Conservation (phyloP, 2,888 invertebrate species). For the Heliconius cydno region DNA sequence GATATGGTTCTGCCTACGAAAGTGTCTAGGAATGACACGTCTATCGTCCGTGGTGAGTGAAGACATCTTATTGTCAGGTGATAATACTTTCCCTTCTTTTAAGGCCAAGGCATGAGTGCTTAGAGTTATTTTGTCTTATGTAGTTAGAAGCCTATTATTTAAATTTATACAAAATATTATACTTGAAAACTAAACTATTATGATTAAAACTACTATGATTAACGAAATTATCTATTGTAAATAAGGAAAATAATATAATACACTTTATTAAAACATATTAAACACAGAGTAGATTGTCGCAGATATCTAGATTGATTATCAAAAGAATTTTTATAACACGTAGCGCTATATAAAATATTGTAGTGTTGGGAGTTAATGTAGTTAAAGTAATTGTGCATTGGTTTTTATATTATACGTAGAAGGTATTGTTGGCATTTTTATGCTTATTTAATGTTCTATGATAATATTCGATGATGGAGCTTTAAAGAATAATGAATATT, state of each 20-base stretch:
- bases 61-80: conserved; percentile 82
- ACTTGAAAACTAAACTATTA: neutral
- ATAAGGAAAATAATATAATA: neutral
- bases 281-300: neutral
- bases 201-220: neutral
- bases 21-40: conserved; percentile 72
- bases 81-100: conserved; percentile 77
- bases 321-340: neutral
- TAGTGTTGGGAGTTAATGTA: neutral
- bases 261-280: neutral
- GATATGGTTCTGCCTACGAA: conserved; percentile 77
- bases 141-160: conserved; percentile 52
- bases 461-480: neutral
- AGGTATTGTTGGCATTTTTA: neutral
- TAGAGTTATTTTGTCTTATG: conserved; percentile 52
- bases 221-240: neutral
- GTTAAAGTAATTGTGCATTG: neutral
- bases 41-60: conserved; percentile 83
- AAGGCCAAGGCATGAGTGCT: conserved; percentile 77
- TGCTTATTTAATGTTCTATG: neutral
- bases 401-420: neutral
- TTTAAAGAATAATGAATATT: neutral
- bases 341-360: neutral
- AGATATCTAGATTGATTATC: neutral
- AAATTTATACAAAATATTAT: conserved; percentile 7